phyloP scores from a whole-genome alignment of 1,140 invertebrate species.

The Ectropis grisescens region DNA sequence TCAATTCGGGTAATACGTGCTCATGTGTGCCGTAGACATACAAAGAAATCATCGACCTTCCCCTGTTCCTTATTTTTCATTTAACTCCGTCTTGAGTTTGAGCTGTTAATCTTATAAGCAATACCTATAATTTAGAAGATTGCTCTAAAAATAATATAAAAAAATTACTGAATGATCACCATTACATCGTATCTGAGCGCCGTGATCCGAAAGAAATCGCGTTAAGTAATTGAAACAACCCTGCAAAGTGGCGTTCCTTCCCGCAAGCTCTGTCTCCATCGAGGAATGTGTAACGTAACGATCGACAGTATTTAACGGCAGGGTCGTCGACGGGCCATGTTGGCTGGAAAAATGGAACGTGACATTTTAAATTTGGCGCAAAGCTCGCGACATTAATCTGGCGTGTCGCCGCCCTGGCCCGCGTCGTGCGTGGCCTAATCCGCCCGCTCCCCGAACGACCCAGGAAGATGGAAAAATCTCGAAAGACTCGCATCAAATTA shows the following conservation, averaged over 20 bases:
- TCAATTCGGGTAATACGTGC: slow-evolving; percentile 41
- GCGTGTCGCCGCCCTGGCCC: slow-evolving; percentile 50
- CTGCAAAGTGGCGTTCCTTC: too few relatives aligned
- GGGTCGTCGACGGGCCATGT: slow-evolving; percentile 31
- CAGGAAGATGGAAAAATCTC: slow-evolving; percentile 60
- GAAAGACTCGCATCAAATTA: slow-evolving; percentile 64
- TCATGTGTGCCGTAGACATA: slow-evolving; percentile 23
- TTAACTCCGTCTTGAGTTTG: slow-evolving; percentile 17
- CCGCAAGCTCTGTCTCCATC: too few relatives aligned
- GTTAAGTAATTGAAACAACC: too few relatives aligned
- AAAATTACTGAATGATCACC: too few relatives aligned
- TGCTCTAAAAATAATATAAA: too few relatives aligned
- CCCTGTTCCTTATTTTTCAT: slow-evolving; percentile 14
- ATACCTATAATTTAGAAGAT: too few relatives aligned
- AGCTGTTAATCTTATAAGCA: too few relatives aligned
- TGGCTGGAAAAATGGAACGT: slow-evolving; percentile 59
- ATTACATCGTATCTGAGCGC: too few relatives aligned
- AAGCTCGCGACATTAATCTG: slow-evolving; percentile 63
- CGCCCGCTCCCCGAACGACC: slow-evolving; percentile 42
- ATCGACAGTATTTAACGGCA: slow-evolving; percentile 32
- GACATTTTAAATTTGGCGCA: slow-evolving; percentile 62
- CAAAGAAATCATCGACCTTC: slow-evolving; percentile 25
- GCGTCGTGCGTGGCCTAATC: slow-evolving; percentile 52
- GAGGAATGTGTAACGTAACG: slow-evolving; percentile 15
- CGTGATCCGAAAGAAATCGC: too few relatives aligned